Conservation (phyloP, 2,113 vertebrate genomes). For the Casuarius casuarius region DNA sequence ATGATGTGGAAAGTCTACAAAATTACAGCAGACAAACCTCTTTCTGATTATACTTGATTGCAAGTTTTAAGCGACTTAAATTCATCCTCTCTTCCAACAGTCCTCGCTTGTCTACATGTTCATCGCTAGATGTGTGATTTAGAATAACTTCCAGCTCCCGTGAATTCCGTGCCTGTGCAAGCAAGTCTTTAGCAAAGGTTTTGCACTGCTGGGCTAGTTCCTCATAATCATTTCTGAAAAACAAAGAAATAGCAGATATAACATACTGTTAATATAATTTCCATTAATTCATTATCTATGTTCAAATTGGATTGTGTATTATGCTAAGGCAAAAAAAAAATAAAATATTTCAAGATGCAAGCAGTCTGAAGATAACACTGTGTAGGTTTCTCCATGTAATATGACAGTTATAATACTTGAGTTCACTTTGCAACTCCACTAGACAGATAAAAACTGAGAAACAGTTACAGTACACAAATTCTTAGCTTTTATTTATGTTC, state of each 20-base stretch:
- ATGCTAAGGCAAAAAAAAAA: background rate
- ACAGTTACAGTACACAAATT: background rate
- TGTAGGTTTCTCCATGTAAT: background rate
- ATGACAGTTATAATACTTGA: background rate
- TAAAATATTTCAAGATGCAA: background rate
- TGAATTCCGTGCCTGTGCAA: slow-evolving; percentile 98
- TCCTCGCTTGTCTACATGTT: slow-evolving; percentile 92
- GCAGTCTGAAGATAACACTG: background rate
- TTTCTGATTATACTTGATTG: slow-evolving; percentile 99
- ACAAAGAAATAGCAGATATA: background rate
- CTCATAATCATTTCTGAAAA: slow-evolving; percentile 95
- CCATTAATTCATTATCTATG: background rate
- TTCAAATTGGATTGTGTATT: background rate
- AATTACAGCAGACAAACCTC: slow-evolving; percentile 82
- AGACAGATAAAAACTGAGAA: background rate
- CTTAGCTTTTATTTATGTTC: background rate
- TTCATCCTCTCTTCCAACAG: slow-evolving; percentile 98
- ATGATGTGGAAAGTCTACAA: background rate
- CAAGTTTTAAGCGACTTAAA: slow-evolving; percentile 96
- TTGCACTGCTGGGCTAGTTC: slow-evolving; percentile 97
- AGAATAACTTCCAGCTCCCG: slow-evolving; percentile 97
- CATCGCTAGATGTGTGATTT: slow-evolving; percentile 94
- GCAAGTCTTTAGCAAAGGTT: slow-evolving; percentile 98
- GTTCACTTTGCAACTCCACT: background rate
- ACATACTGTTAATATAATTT: background rate